Conservation (phyloP, 1,140 invertebrate genomes). For the Drosophila mayri region DNA sequence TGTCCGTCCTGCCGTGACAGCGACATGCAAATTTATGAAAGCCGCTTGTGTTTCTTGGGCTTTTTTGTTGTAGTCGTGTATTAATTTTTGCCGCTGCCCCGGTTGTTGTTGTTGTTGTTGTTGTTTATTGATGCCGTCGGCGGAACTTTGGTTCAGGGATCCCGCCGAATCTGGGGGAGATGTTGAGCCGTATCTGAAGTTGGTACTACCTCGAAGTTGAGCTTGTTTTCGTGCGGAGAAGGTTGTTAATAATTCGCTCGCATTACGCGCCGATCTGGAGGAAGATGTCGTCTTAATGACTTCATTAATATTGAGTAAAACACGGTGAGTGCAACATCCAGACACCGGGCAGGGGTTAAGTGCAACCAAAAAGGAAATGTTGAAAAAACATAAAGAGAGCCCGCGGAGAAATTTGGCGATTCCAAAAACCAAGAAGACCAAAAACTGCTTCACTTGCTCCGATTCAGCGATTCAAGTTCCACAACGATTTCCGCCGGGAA, state of each 20-base stretch:
- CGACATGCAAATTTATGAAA: conserved; percentile 83
- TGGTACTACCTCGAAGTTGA: conserved; percentile 18
- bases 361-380: conserved; percentile 40
- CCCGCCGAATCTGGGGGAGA: conserved; percentile 22
- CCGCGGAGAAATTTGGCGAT: conserved; percentile 48
- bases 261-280: conserved; percentile 77
- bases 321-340: conserved; percentile 68
- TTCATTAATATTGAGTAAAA: conserved; percentile 83
- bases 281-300: conserved; percentile 83
- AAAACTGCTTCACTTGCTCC: conserved; percentile 64
- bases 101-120: conserved; percentile 25
- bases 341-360: conserved; percentile 17
- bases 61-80: conserved; percentile 61
- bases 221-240: conserved; percentile 76
- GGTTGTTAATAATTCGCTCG: conserved; percentile 81
- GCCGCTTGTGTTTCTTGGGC: conserved; percentile 67
- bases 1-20: conserved; percentile 37
- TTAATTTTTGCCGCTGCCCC: conserved; percentile 56
- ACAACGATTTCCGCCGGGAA: conserved; percentile 56
- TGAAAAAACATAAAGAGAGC: conserved; percentile 27
- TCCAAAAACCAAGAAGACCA: conserved; percentile 13
- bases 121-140: conserved; percentile 59
- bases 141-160: conserved; percentile 46
- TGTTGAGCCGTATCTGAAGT: conserved; percentile 11
- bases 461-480: conserved; percentile 30